A percentile compares a stretch with the other conserved stretches of the same genome.
Evolutionary conservation across 2,113 vertebrate genomes (phyloP).

Genomic region (Kryptolebias marmoratus): DNA sequence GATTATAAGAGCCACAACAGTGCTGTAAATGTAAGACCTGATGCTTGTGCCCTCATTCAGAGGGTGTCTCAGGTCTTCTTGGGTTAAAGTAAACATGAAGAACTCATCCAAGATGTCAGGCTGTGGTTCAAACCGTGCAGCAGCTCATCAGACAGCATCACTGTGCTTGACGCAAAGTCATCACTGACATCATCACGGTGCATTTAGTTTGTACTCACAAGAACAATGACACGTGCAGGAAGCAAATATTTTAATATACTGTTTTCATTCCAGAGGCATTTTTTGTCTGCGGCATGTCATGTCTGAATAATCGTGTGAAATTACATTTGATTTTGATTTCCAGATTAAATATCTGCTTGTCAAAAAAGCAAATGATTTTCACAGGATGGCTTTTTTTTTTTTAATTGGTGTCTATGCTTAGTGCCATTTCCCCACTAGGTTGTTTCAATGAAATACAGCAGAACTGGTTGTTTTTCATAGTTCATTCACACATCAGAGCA

Average conservation of each 20-base stretch:
- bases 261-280: constrained; percentile 13
- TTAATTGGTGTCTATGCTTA: not conserved
- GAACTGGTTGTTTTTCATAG: not conserved
- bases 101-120: constrained; percentile 11
- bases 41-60: not conserved
- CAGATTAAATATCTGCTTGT: too few species aligned
- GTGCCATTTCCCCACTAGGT: not conserved
- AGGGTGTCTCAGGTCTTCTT: not conserved
- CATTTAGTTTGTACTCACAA: constrained; percentile 18
- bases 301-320: constrained; percentile 6
- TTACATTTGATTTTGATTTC: too few species aligned
- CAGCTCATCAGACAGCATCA: constrained; percentile 16
- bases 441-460: not conserved
- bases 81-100: not conserved
- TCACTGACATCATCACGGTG: constrained; percentile 35
- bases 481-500: constrained; percentile 12
- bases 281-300: constrained; percentile 16
- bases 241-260: constrained; percentile 14
- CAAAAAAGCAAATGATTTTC: too few species aligned
- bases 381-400: not conserved
- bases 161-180: constrained; percentile 30
- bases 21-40: not conserved
- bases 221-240: constrained; percentile 17
- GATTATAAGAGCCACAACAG: not conserved
- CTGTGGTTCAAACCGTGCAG: not conserved